Conservation (phyloP, 35 echinoderm and acorn worm species). For the Patiria miniata region DNA sequence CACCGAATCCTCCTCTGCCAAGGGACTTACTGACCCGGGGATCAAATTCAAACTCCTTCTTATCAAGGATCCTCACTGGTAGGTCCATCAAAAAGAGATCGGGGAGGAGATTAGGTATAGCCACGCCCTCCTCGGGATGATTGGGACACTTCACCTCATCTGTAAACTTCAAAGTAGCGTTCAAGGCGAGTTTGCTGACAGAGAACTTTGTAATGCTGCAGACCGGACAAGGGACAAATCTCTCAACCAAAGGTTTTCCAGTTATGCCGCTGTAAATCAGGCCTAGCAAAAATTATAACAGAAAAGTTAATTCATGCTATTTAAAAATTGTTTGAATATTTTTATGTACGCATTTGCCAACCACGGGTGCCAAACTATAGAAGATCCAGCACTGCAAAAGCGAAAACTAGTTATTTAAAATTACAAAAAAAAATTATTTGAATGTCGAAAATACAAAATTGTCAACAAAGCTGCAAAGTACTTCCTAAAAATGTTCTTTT, state of each 20-base stretch:
- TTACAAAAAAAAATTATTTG: no score
- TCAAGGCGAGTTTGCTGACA: slow-evolving; percentile 3
- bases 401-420: no score
- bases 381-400: no score
- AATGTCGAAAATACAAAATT: no score
- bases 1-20: slow-evolving; percentile 65
- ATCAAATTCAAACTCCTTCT: slow-evolving; percentile 45
- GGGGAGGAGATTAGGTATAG: slow-evolving; percentile 32
- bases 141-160: not conserved
- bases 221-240: not conserved
- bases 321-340: no score
- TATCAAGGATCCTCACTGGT: slow-evolving; percentile 30
- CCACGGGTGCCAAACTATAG: no score
- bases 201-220: not conserved
- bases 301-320: no score
- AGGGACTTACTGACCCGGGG: slow-evolving; percentile 16
- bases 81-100: slow-evolving; percentile 73
- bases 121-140: not conserved
- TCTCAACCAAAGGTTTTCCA: not conserved
- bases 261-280: no score
- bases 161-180: not conserved
- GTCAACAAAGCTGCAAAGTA: no score
- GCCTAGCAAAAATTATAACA: no score
- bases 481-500: no score
- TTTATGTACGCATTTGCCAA: no score